Evolutionary conservation across 2,797 vertebrate genomes (phyloP).

Genomic region (Parambassis ranga): DNA sequence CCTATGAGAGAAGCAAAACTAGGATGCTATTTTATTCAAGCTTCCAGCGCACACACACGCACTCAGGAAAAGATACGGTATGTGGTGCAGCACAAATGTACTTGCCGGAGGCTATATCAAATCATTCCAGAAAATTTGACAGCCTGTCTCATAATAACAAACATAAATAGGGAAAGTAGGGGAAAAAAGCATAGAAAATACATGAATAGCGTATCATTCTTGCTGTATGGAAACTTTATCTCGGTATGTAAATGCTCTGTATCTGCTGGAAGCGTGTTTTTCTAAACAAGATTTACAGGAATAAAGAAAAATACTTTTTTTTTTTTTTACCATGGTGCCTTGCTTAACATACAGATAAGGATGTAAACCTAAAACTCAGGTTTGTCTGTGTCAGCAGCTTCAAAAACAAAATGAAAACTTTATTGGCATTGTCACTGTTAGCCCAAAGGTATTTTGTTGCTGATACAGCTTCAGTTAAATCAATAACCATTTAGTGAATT

Average conservation of each 20-base stretch:
- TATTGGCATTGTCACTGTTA: conserved; percentile 24
- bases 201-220: conserved; percentile 14
- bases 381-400: conserved; percentile 34
- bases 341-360: neutral
- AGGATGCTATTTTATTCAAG: conserved; percentile 24
- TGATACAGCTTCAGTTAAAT: conserved; percentile 60
- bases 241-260: conserved; percentile 22
- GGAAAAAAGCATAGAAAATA: conserved; percentile 8
- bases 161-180: conserved; percentile 26
- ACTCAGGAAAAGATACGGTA: neutral
- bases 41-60: neutral
- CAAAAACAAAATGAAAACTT: conserved; percentile 29
- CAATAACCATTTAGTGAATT: conserved; percentile 71
- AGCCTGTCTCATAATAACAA: conserved; percentile 31
- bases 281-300: neutral
- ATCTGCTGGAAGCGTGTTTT: conserved; percentile 18
- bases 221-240: conserved; percentile 18
- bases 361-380: neutral
- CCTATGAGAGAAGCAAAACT: conserved; percentile 30
- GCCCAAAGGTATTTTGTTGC: conserved; percentile 54
- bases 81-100: conserved; percentile 25
- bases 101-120: conserved; percentile 34
- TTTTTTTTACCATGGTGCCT: neutral
- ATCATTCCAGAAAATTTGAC: conserved; percentile 49
- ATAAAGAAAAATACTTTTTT: neutral